Conservation (phyloP, 2,888 invertebrate genomes). For the Crossocerus cetratus region DNA sequence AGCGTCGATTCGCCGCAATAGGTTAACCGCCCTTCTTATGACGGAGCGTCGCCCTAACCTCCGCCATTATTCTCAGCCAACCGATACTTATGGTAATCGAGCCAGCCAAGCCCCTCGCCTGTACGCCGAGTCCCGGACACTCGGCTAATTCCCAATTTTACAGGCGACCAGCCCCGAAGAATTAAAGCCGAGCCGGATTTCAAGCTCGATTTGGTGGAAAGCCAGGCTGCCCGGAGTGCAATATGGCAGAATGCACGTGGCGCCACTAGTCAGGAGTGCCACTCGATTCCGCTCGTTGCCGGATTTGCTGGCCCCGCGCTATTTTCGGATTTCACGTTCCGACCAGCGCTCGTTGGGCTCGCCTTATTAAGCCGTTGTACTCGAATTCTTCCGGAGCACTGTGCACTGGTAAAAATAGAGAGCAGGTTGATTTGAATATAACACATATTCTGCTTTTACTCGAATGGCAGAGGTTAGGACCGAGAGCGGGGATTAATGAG, state of each 20-base stretch:
- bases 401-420: no score
- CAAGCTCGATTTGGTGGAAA: not conserved
- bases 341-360: not conserved
- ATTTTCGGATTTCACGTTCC: not conserved
- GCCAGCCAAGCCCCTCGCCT: not conserved
- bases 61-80: not conserved
- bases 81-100: not conserved
- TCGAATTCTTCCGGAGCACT: no score
- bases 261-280: not conserved
- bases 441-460: no score
- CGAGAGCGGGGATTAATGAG: no score
- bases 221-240: not conserved
- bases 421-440: no score
- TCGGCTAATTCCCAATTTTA: no score
- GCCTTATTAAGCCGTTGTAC: no score
- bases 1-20: constrained; percentile 23
- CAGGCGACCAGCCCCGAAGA: no score
- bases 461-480: no score
- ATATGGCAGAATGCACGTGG: not conserved
- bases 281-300: not conserved
- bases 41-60: constrained; percentile 7
- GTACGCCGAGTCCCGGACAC: no score
- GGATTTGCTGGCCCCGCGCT: not conserved
- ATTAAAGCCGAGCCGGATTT: no score
- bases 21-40: constrained; percentile 27